Conservation (phyloP, 1,140 invertebrate species). For the Sycobia sp. region DNA sequence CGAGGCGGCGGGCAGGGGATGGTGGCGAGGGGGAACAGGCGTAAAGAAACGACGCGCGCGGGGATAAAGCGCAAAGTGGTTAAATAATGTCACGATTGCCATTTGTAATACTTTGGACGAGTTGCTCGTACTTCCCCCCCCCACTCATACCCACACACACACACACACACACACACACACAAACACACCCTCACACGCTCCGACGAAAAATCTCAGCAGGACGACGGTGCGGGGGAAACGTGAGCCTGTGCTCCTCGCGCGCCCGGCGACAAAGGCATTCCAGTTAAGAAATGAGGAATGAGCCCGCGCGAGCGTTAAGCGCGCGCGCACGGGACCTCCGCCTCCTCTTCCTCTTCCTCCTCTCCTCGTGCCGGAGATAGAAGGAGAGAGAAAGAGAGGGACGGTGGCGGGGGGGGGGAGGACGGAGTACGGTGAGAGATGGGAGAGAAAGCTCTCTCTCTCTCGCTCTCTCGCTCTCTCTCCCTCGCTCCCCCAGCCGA, state of each 20-base stretch:
- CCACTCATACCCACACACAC: too few species aligned
- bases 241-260: neutral
- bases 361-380: neutral
- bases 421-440: too few species aligned
- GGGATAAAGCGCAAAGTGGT: neutral
- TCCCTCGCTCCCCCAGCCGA: too few species aligned
- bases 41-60: neutral
- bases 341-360: neutral
- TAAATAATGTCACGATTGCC: constrained; percentile 26
- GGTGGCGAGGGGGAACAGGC: neutral
- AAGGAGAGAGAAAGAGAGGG: neutral
- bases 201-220: neutral
- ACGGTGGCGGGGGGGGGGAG: too few species aligned
- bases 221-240: too few species aligned
- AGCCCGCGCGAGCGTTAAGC: neutral
- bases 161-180: too few species aligned
- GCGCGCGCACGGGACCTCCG: too few species aligned
- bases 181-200: too few species aligned
- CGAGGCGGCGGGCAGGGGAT: neutral
- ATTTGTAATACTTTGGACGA: constrained; percentile 24
- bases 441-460: neutral
- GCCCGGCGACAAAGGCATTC: constrained; percentile 31
- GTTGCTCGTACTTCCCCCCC: constrained; percentile 6
- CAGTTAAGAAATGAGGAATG: constrained; percentile 34
- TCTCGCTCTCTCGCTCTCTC: too few species aligned